Conservation (phyloP, 2,888 invertebrate genomes). For the Calameuta pallipes region DNA sequence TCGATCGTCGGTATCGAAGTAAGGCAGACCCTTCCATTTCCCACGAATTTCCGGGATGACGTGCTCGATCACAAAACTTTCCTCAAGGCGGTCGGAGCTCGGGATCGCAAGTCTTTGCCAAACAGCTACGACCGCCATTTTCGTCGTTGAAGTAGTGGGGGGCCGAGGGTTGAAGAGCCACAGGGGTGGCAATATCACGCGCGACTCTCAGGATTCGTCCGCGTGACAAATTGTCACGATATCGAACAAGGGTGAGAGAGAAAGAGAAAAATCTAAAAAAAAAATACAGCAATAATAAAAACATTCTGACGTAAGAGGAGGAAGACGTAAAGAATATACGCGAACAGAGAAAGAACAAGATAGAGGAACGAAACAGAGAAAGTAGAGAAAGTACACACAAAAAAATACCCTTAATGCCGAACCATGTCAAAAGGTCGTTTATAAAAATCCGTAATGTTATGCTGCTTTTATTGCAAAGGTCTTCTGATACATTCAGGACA, state of each 20-base stretch:
- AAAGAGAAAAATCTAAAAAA: constrained; percentile 5
- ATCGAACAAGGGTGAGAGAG: not conserved
- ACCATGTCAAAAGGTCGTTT: not conserved
- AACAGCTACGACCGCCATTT: not conserved
- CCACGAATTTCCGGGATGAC: constrained; percentile 49
- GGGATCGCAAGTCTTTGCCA: not conserved
- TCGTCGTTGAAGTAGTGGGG: not conserved
- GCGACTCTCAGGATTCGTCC: not conserved
- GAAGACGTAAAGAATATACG: not conserved
- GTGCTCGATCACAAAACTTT: constrained; percentile 40
- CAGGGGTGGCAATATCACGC: not conserved
- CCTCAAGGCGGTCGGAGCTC: constrained; percentile 3
- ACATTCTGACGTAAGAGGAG: not conserved
- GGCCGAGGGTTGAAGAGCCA: not conserved
- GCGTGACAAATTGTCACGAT: not conserved
- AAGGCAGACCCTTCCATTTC: constrained; percentile 44
- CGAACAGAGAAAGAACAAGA: not conserved
- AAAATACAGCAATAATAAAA: not conserved
- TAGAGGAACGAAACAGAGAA: not conserved
- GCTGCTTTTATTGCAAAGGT: no score
- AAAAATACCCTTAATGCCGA: not conserved
- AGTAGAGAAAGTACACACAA: not conserved
- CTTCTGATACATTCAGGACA: no score
- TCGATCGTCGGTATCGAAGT: not conserved
- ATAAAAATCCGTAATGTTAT: not conserved